These are phyloP conservation scores for Megaleporinus macrocephalus DNA, from an alignment of 2,113 vertebrate species.

Conservation along the genomic window DNA sequence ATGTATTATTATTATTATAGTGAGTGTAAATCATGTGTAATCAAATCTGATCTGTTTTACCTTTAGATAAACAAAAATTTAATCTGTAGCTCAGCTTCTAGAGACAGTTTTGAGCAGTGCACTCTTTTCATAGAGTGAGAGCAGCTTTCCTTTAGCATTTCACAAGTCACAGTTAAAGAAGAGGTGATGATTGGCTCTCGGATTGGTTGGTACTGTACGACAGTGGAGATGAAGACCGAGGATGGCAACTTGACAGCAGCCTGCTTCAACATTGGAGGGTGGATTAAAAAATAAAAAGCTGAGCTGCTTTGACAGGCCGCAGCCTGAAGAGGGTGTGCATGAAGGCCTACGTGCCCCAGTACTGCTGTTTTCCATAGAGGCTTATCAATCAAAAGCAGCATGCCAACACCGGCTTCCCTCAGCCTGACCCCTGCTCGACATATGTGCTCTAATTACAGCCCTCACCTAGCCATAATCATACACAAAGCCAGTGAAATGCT, in stretches of 20 bases:
- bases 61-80: too few relatives aligned
- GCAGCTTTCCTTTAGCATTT: too few relatives aligned
- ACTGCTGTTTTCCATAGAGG: conserved; percentile 43
- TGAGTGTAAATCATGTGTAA: too few relatives aligned
- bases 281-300: background rate
- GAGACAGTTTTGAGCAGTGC: too few relatives aligned
- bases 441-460: conserved; percentile 43
- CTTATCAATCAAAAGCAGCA: conserved; percentile 37
- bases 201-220: background rate
- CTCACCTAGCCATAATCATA: conserved; percentile 42
- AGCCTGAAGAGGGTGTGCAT: conserved; percentile 23
- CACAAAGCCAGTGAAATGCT: conserved; percentile 12
- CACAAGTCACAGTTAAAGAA: too few relatives aligned
- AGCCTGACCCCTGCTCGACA: conserved; percentile 21
- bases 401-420: conserved; percentile 15
- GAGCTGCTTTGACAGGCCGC: conserved; percentile 17
- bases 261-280: background rate
- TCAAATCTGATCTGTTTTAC: too few relatives aligned
- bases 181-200: background rate
- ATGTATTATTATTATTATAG: too few relatives aligned
- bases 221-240: background rate
- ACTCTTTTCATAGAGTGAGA: too few relatives aligned
- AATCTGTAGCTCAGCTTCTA: too few relatives aligned
- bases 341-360: background rate
- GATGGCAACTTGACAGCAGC: background rate